A percentile compares a stretch with the other conserved stretches of the same genome.
Conservation (phyloP, 1,140 invertebrate genomes). For the Parapsyche elsis region DNA sequence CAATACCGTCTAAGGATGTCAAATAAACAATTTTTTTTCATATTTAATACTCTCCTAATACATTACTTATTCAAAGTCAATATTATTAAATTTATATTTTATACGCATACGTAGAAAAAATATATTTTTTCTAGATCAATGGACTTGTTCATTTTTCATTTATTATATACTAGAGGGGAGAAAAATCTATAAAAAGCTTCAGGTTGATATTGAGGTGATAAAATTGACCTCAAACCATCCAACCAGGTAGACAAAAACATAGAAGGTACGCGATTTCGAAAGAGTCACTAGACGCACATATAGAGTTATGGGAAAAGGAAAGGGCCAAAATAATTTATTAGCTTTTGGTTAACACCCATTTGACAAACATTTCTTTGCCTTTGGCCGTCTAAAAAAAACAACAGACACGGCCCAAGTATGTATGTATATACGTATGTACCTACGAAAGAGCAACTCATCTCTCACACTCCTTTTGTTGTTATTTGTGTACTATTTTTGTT, state of each 20-base stretch:
- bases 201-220: constrained; percentile 16
- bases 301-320: constrained; percentile 42
- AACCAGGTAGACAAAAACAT: constrained; percentile 3
- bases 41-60: too few relatives aligned
- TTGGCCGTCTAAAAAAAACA: constrained; percentile 7
- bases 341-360: constrained; percentile 51
- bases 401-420: not conserved
- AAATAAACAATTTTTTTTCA: too few relatives aligned
- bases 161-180: not conserved
- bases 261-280: not conserved
- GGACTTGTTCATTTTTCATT: too few relatives aligned
- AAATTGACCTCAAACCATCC: not conserved
- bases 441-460: not conserved
- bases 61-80: too few relatives aligned
- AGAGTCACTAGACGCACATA: not conserved
- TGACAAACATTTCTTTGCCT: constrained; percentile 46
- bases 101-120: too few relatives aligned
- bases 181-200: not conserved
- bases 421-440: not conserved
- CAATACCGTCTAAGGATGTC: too few relatives aligned
- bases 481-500: constrained; percentile 24
- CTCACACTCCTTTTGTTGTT: constrained; percentile 28
- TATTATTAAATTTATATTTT: too few relatives aligned
- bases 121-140: too few relatives aligned
- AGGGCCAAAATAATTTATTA: constrained; percentile 47